Evolutionary conservation across 2,888 invertebrate genomes (phyloP), one percentile per base, ranked within the genome.

Genomic region (Teleogryllus oceanicus): DNA sequence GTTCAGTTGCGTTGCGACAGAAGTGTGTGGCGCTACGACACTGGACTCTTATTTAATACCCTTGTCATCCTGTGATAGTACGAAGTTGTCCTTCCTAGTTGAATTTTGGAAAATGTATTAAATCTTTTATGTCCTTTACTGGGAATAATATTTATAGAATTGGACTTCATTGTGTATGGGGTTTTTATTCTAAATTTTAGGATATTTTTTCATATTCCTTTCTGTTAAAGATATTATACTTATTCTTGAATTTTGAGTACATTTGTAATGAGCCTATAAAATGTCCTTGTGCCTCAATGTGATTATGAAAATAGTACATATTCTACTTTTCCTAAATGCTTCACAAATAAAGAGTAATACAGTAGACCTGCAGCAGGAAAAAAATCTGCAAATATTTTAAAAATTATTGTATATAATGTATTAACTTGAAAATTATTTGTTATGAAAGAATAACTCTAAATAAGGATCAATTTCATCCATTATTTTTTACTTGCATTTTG

Each of bases 11-110:
- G n/a, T 18, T 62, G 62, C n/a, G n/a, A 13, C n/a, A 11, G n/a
- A n/a, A 4, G 62, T 18, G n/a, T n/a, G n/a, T 62, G n/a, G n/a
- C 62, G 62, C 62, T 62, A 62, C 13, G n/a, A 11, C 62, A 62
- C n/a, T 62, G 13, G n/a, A 62, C n/a, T 16, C 16, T 62, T 62
- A 62, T 37, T 37, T n/a, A 62, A 62, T n/a, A 62, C 62, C 62
- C 62, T 62, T 62, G 62, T 62, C 62, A 62, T 62, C 62, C 62
- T 62, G 62, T 62, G 62, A 62, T 62, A 62, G 62, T 62, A n/a
- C 62, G 62, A n/a, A 62, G 62, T 18, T 62, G 13, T 62, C 62
- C 62, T n/a, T 62, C 62, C 13, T 62, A 13, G 16, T 62, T 62
- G 62, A 18, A 62, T 62, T 62, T 62, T 62, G 62, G n/a, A 62